phyloP scores from a whole-genome alignment of 1,140 invertebrate species.

The Camponotus floridanus region DNA sequence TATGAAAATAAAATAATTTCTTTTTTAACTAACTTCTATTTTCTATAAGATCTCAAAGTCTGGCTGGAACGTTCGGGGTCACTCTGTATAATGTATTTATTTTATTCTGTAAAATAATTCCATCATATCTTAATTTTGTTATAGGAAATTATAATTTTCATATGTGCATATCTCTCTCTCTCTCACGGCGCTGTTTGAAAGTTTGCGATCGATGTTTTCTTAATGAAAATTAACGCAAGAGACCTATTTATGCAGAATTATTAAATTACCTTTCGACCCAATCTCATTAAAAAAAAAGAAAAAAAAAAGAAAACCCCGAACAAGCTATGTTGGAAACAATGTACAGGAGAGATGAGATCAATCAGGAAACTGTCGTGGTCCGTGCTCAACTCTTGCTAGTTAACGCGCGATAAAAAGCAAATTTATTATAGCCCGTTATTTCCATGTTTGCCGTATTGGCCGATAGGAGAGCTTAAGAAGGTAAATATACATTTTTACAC shows the following conservation, averaged over 20 bases:
- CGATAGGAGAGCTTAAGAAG: not conserved
- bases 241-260: not conserved
- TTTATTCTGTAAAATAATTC: not conserved
- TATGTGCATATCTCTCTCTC: too few species aligned
- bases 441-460: not conserved
- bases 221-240: slow-evolving; percentile 4
- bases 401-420: slow-evolving; percentile 8
- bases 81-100: not conserved
- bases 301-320: not conserved
- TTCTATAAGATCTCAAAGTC: too few species aligned
- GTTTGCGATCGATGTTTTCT: not conserved
- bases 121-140: not conserved
- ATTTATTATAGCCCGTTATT: not conserved
- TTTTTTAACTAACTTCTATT: too few species aligned
- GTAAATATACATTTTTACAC: not conserved
- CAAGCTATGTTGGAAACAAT: not conserved
- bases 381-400: not conserved
- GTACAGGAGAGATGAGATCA: not conserved
- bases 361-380: not conserved
- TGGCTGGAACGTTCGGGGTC: too few species aligned
- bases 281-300: slow-evolving; percentile 1
- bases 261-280: not conserved
- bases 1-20: too few species aligned
- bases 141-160: not conserved
- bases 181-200: too few species aligned